Conservation (phyloP, 2,113 vertebrate genomes). For the rat (Rattus norvegicus) region GRCr8 NC_086035.1:33607501-33608000, state of each 20-base stretch:
- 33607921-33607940: conserved; percentile 29
- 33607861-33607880: neutral
- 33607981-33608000: conserved; percentile 13
- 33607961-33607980: neutral
- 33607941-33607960: conserved; percentile 27
- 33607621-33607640: neutral
- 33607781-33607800: neutral
- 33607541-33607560: neutral
- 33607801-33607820: neutral
- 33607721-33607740: neutral
- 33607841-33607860: neutral
- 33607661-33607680: neutral
- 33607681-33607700: neutral
- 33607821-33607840: neutral
- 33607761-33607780: conserved; percentile 15
- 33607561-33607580: neutral
- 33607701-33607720: neutral
- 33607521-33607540: neutral
- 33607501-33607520: neutral
- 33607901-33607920: conserved; percentile 21
- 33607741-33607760: neutral
- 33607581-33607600: neutral
- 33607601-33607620: neutral
- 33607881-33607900: neutral
- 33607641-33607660: neutral